Evolutionary conservation across 2,888 invertebrate genomes (phyloP), one percentile per base, ranked within the genome.

Genomic region (Caenorhabditis macrosperma): DNA sequence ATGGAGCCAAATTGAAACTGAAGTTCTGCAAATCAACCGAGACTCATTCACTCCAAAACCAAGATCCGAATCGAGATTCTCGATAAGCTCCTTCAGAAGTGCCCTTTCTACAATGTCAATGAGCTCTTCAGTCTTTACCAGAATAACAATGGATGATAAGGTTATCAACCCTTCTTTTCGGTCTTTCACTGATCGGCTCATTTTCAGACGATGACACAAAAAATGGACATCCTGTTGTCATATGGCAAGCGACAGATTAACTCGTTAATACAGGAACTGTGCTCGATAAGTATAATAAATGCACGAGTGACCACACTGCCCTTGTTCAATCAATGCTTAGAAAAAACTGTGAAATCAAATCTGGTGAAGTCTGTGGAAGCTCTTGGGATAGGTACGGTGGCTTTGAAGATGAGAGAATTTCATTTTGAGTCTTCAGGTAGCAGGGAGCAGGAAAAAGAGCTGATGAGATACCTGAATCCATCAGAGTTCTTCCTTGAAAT

Each of bases 251-350:
- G 68, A 7, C 80, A 80, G 48, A 72, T 67, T 15, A 69, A 68
- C 50, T 63, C 80, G 5, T 30, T 80, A 9, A 80, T 80, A 33
- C 80, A 80, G 55, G 80, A 80, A 48, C 44, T 80, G 15, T 80
- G 80, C 24, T 57, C 75, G 5, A 75, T 79, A 15, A 75, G 79
- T 33, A 75, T 75, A n/a, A 46, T 46, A 17, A 54, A 79, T 24
- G 54, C 79, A 5, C 48, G 50, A 6, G 55, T 50, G 22, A 38
- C 66, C 7, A 75, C 69, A 7, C 52, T 75, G 20, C 63, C 74
- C 2, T 20, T 78, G 1, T 78, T 78, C 26, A 61, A 74, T 52
- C 78, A 78, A 30, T 78, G 67, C n/a, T 55, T 78, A 20, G 74
- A 68, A n/a, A 78, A 78, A 74, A 67, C 41, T 15, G 67, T 78